Evolutionary conservation across 53 echinoderm and acorn worm genomes (phyloP).

Genomic region (Paracentrotus lividus): DNA sequence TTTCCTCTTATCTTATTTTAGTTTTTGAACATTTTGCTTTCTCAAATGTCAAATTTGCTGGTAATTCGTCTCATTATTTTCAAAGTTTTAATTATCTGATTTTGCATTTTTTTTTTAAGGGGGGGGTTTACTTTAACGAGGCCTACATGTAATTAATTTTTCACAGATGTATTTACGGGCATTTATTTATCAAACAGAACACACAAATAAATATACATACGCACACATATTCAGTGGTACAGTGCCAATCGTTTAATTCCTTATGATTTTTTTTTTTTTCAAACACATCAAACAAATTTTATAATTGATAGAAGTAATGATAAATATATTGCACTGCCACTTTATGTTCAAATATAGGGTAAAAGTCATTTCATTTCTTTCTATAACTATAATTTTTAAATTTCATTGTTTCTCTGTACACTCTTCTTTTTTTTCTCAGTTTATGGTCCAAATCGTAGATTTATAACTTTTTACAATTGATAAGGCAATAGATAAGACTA

Average conservation of each 20-base stretch:
- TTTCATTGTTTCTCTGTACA: background rate
- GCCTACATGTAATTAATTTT: background rate
- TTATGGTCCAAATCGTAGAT: background rate
- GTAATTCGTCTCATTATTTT: background rate
- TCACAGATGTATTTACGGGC: background rate
- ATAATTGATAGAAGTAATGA: slow-evolving; percentile 4
- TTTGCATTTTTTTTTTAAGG: background rate
- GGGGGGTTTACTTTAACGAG: background rate
- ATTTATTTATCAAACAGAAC: background rate
- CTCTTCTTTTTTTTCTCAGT: background rate
- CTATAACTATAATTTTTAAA: background rate
- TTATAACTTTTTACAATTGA: background rate
- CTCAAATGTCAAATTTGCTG: too few species aligned
- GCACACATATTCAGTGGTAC: background rate
- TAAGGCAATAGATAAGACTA: background rate
- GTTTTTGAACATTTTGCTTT: background rate
- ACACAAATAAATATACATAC: background rate
- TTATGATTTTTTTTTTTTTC: slow-evolving; percentile 23
- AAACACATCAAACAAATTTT: slow-evolving; percentile 41
- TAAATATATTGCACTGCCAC: slow-evolving; percentile 46
- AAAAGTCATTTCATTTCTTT: background rate
- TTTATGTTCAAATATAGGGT: background rate
- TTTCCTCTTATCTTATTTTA: too few species aligned
- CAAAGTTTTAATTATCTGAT: background rate
- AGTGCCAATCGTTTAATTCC: slow-evolving; percentile 1